phyloP scores from a whole-genome alignment of 2,113 vertebrate genomes.

The Brevimyrus niger region DNA sequence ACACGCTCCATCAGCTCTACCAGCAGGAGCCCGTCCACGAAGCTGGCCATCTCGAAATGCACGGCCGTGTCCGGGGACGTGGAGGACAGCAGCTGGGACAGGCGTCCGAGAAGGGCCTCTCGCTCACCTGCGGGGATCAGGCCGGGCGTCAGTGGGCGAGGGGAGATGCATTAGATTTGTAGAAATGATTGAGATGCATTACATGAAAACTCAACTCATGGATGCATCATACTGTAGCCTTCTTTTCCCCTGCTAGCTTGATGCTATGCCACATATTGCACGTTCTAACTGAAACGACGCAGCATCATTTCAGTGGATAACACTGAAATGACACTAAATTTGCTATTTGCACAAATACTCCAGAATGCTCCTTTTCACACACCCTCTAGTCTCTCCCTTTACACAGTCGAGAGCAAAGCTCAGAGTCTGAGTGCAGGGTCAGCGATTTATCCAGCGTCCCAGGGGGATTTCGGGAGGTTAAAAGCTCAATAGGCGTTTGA shows the following conservation, averaged over 20 bases:
- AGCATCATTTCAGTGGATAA: background rate
- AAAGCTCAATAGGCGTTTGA: background rate
- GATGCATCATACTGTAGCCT: background rate
- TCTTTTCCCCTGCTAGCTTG: background rate
- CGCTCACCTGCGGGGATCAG: slow-evolving; percentile 52
- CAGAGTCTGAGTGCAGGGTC: background rate
- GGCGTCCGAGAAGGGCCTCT: slow-evolving; percentile 51
- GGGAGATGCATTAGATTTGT: background rate
- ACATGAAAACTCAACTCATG: background rate
- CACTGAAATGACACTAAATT: background rate
- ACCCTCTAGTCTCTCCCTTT: too few species aligned
- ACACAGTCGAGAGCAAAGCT: background rate
- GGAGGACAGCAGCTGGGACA: slow-evolving; percentile 54
- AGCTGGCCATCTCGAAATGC: slow-evolving; percentile 78
- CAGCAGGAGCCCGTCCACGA: slow-evolving; percentile 67
- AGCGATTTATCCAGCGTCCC: background rate
- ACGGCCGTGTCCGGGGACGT: slow-evolving; percentile 52
- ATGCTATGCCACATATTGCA: background rate
- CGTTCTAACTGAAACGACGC: background rate
- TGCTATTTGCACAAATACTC: background rate
- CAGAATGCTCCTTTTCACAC: background rate
- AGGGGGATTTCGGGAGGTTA: background rate
- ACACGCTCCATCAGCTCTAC: slow-evolving; percentile 58
- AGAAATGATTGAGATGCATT: background rate
- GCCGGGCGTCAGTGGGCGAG: background rate